Evolutionary conservation across 2,797 vertebrate genomes (phyloP), one percentile per base, ranked within the genome.

Genomic region (Amazona ochrocephala): DNA sequence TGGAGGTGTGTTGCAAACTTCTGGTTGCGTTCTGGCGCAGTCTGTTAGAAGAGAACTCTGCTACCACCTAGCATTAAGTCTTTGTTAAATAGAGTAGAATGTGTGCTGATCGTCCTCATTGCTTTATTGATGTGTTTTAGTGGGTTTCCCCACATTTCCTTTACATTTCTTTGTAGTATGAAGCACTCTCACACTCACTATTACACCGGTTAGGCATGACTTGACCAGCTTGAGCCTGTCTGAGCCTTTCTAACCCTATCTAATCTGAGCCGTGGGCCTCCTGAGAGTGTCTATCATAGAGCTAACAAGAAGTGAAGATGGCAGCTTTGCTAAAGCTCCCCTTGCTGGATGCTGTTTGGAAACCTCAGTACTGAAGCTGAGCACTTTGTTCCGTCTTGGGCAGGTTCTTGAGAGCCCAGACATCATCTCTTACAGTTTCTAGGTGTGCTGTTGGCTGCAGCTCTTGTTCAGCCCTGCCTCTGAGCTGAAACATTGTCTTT

Each of bases 161-260:
- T 65, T 81, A 27, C 5, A 14, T 8, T 41, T 51, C 41, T 54
- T 17, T 68, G 24, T 75, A 67, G 45, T 16, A 26, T 39, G 56
- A 88, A 26, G 10, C 32, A 50, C 0, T 0, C 3, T 90, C 2
- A n/a, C 26, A n/a, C 3, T 45, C 10, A 1, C 8, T 58, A 0
- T 81, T 37, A 6, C 2, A 20, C 44, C 21, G 30, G 34, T 29
- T 23, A 27, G 56, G 87, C 15, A 18, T 53, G n/a, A 9, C 39
- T 17, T 66, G 34, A 60, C 62, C 13, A 4, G 5, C 29, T 66
- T 34, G 66, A 72, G 20, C n/a, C 23, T 56, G 32, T n/a, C 54
- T 56, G 54, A 56, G 32, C 54, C 39, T 90, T 7, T 70, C 48
- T 61, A 44, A 32, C 41, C 9, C 10, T 62, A 12, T 87, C 48